phyloP scores from a whole-genome alignment of 53 echinoderm and acorn worm species.

The Luidia sarsii region DNA sequence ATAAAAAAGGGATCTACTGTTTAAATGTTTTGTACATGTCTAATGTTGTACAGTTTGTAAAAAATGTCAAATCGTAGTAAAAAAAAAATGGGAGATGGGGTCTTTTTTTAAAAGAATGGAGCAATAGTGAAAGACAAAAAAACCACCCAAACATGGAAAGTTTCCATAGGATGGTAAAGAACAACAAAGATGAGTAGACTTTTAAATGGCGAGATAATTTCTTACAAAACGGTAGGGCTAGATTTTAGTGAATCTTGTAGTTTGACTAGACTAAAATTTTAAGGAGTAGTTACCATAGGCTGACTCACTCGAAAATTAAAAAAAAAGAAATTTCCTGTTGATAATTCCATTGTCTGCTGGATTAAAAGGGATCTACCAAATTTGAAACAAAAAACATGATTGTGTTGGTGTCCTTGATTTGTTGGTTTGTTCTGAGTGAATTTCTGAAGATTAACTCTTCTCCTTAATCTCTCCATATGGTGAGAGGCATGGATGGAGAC shows the following conservation, averaged over 20 bases:
- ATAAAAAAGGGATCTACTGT: neutral
- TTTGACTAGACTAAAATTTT: conserved; percentile 39
- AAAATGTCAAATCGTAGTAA: conserved; percentile 26
- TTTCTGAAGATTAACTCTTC: no score
- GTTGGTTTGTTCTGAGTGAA: neutral
- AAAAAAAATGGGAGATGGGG: neutral
- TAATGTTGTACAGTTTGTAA: conserved; percentile 54
- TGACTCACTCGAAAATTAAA: conserved; percentile 39
- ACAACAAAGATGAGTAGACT: conserved; percentile 26
- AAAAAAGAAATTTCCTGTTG: conserved; percentile 43
- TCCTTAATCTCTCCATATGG: no score
- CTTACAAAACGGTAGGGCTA: conserved; percentile 44
- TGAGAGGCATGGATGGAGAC: no score
- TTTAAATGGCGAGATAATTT: conserved; percentile 45
- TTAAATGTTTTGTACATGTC: conserved; percentile 57
- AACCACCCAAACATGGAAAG: neutral
- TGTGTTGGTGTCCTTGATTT: neutral
- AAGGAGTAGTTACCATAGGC: conserved; percentile 48
- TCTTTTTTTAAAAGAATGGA: conserved; percentile 38
- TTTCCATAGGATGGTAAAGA: neutral
- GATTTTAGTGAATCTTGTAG: conserved; percentile 39
- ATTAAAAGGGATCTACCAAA: conserved; percentile 53
- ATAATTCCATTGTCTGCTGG: conserved; percentile 53
- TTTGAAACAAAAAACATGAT: conserved; percentile 10
- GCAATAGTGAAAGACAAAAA: conserved; percentile 14